A percentile compares a stretch with the other conserved stretches of the same genome.
Evolutionary conservation across 2,113 vertebrate genomes (phyloP).

Genomic region (Muscicapa adusta): DNA sequence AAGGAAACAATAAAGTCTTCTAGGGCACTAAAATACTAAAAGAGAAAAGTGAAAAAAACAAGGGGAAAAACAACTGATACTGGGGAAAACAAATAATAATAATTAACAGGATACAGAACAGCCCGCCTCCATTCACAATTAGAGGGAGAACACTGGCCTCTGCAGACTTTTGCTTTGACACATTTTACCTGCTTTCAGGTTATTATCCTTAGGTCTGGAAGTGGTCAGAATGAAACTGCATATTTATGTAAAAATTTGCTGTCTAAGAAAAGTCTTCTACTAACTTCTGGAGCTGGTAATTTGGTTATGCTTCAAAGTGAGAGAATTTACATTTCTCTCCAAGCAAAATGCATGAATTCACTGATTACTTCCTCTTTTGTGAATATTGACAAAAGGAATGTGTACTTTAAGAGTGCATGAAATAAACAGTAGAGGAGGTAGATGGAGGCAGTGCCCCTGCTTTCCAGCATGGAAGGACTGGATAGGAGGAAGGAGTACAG

Average conservation of each 20-base stretch:
- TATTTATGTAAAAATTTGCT: not conserved
- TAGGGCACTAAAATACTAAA: not conserved
- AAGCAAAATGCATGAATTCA: not conserved
- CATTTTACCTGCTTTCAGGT: not conserved
- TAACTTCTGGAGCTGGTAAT: not conserved
- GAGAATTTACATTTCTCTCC: not conserved
- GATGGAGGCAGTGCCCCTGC: not conserved
- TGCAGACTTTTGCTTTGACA: not conserved
- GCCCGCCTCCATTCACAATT: not conserved
- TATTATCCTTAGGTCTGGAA: not conserved
- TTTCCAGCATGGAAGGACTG: not conserved
- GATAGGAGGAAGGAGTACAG: not conserved
- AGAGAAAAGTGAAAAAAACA: not conserved
- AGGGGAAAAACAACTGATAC: not conserved
- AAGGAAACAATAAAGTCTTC: not conserved
- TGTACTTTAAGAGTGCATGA: not conserved
- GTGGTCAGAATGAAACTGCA: not conserved
- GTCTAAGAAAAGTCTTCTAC: not conserved
- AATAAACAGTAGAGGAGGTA: not conserved
- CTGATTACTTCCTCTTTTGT: not conserved
- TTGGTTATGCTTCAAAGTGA: not conserved
- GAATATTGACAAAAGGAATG: not conserved
- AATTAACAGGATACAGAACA: not conserved
- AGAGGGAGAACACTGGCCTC: not conserved
- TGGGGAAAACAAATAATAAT: not conserved